phyloP scores from a whole-genome alignment of 1,140 invertebrate genomes.

The silkworm (Bombyx mori) region ASM3026992v2 NC_085127.1:8792501-8793000 shows the following conservation, averaged over 20 bases:
- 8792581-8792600: slow-evolving; percentile 17
- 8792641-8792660: slow-evolving; percentile 40
- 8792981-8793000: no score
- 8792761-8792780: slow-evolving; percentile 11
- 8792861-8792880: no score
- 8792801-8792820: no score
- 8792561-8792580: slow-evolving; percentile 14
- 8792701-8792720: slow-evolving; percentile 18
- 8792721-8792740: slow-evolving; percentile 6
- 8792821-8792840: no score
- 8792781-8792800: no score
- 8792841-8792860: no score
- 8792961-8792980: no score
- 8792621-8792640: slow-evolving; percentile 43
- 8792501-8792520: no score
- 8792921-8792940: no score
- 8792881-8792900: no score
- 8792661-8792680: slow-evolving; percentile 31
- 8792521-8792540: slow-evolving; percentile 4
- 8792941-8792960: no score
- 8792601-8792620: slow-evolving; percentile 26
- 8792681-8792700: slow-evolving; percentile 17
- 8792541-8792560: slow-evolving; percentile 14
- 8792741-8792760: slow-evolving; percentile 8
- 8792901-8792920: no score